Conservation (phyloP, 2,797 vertebrate species). For the Rhinichthys osculus region DNA sequence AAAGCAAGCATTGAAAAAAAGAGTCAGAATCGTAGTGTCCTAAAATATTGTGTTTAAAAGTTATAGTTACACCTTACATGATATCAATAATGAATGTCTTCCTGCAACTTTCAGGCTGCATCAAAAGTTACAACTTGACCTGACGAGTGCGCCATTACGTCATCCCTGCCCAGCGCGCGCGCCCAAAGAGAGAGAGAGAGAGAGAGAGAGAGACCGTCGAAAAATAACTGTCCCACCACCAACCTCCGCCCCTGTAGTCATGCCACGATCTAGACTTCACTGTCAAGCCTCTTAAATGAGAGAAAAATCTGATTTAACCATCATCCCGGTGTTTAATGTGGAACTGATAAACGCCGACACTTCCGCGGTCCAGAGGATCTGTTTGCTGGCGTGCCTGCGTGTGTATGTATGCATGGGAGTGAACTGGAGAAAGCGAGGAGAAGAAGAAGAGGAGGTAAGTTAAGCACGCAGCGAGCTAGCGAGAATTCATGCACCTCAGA, state of each 20-base stretch:
- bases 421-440: conserved; percentile 63
- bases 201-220: conserved; percentile 33
- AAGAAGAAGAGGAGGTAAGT: conserved; percentile 68
- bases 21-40: too few relatives aligned
- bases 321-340: conserved; percentile 19
- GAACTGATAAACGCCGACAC: conserved; percentile 36
- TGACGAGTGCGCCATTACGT: conserved; percentile 73
- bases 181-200: neutral
- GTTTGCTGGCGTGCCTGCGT: conserved; percentile 50
- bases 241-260: conserved; percentile 69
- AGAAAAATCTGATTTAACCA: neutral
- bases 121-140: conserved; percentile 53
- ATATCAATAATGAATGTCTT: neutral
- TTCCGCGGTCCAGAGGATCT: conserved; percentile 55
- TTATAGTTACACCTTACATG: neutral
- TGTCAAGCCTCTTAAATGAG: conserved; percentile 34
- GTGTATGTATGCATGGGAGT: conserved; percentile 75
- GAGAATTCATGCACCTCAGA: conserved; percentile 43
- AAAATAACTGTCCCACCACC: conserved; percentile 45
- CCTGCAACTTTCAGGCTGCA: conserved; percentile 37
- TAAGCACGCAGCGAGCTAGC: conserved; percentile 75
- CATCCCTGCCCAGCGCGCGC: conserved; percentile 56
- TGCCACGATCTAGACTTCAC: conserved; percentile 52
- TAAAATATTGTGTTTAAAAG: neutral
- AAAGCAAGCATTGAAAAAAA: neutral